A percentile compares a stretch with the other conserved stretches of the same genome.
phyloP scores from a whole-genome alignment of 2,797 vertebrate genomes.

The Enteromius radiatus region DNA sequence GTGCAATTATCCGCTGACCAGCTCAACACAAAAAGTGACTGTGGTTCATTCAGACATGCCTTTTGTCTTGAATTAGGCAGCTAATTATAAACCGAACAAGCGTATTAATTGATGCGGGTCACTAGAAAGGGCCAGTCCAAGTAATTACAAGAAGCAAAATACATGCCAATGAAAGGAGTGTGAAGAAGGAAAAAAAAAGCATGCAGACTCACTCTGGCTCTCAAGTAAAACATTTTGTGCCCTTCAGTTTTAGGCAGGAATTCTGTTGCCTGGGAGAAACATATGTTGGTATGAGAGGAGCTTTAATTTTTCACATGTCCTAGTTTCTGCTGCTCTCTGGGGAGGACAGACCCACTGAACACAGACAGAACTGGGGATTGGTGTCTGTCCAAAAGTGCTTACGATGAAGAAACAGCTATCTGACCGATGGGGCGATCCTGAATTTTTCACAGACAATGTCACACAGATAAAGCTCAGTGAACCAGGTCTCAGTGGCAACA shows the following conservation, averaged over 20 bases:
- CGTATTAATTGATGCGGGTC: constrained; percentile 60
- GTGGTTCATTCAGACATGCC: constrained; percentile 38
- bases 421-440: constrained; percentile 39
- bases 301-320: constrained; percentile 84
- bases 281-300: constrained; percentile 78
- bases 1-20: constrained; percentile 59
- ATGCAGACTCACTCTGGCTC: constrained; percentile 25
- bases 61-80: constrained; percentile 62
- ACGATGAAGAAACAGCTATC: constrained; percentile 44
- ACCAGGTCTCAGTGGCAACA: constrained; percentile 11
- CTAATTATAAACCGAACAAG: constrained; percentile 64
- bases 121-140: constrained; percentile 55
- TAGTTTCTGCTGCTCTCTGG: constrained; percentile 71
- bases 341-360: constrained; percentile 54
- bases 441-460: constrained; percentile 37
- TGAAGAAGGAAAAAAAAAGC: background rate
- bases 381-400: constrained; percentile 55
- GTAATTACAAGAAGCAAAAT: constrained; percentile 60
- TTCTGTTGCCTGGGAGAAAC: constrained; percentile 69
- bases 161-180: constrained; percentile 16
- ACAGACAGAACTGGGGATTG: constrained; percentile 49
- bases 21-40: constrained; percentile 46
- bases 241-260: constrained; percentile 52
- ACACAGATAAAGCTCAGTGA: constrained; percentile 30
- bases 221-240: constrained; percentile 46